Evolutionary conservation across 2,797 vertebrate genomes (phyloP), one percentile per base, ranked within the genome.

Genomic region (Scyliorhinus canicula): DNA sequence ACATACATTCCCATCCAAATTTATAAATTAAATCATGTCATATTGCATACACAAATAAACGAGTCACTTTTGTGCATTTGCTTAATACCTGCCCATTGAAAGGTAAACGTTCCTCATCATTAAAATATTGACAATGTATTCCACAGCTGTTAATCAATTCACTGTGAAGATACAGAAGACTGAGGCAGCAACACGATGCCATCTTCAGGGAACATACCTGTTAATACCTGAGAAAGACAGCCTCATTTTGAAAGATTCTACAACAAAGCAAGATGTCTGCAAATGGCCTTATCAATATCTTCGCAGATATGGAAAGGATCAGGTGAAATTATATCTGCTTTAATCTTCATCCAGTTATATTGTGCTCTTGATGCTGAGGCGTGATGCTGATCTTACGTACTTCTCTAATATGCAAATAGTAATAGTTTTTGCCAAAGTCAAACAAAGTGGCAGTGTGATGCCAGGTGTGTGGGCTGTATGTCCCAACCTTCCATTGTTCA

Each of bases 201-300:
- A 97, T 16, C 96, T 99, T 95, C 96, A 96, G 0, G 98, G 98
- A n/a, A 95, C 97, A 24, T 99, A 98, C 95, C 40, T 98, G 90
- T 96, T 99, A 86, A 97, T 96, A 0, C 96, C 96, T 90, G 96
- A 97, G 63, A 95, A 95, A n/a, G 97, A 98, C 0, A 96, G 96
- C 95, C 95, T 98, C 95, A 95, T 67, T 0, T 96, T 99, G 95
- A 97, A 97, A 55, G 97, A 97, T 52, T 79, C 95, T 0, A 95
- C 96, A 0, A 96, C 97, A 0, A 96, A 88, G 1, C 96, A 97
- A 71, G 28, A 96, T 5, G 95, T 98, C 95, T 97, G 97, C 95
- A 95, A 95, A 95, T 99, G 98, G 98, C 98, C 98, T 0, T 99
- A 99, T 95, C 95, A 84, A 16, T 97, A 98, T 93, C 96, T 99